phyloP scores from a whole-genome alignment of 2,888 invertebrate species.

The Torymus texanus region DNA sequence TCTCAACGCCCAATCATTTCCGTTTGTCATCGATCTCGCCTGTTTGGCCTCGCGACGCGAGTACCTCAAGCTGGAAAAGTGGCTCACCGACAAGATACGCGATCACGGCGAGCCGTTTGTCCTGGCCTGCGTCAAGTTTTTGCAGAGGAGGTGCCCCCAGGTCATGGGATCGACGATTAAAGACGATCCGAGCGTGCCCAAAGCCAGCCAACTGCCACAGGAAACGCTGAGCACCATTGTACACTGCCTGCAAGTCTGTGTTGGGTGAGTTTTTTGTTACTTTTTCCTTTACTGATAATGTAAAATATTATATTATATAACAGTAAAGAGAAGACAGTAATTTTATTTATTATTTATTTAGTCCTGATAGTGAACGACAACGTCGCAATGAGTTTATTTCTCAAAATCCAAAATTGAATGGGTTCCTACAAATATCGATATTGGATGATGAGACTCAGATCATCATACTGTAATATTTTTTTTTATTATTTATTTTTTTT shows the following conservation, averaged over 20 bases:
- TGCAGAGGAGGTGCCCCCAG: conserved; percentile 93
- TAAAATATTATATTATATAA: background rate
- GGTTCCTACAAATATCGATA: too few relatives aligned
- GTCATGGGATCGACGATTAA: conserved; percentile 85
- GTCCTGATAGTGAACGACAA: too few relatives aligned
- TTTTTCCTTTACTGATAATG: background rate
- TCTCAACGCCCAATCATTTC: conserved; percentile 91
- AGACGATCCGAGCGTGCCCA: conserved; percentile 87
- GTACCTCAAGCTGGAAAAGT: conserved; percentile 98
- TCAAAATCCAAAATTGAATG: too few relatives aligned
- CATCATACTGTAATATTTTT: too few relatives aligned
- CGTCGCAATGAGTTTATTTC: too few relatives aligned
- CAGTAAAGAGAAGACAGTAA: background rate
- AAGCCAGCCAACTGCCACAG: conserved; percentile 90
- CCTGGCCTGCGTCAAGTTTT: conserved; percentile 89
- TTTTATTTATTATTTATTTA: background rate
- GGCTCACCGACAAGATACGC: conserved; percentile 97
- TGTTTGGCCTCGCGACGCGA: conserved; percentile 97
- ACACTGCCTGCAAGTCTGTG: conserved; percentile 86
- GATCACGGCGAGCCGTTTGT: conserved; percentile 96
- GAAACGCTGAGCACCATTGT: conserved; percentile 95
- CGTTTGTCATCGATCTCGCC: conserved; percentile 98
- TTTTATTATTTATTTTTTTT: too few relatives aligned
- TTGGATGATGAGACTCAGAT: too few relatives aligned
- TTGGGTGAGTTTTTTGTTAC: conserved; percentile 73